Conservation (phyloP, 2,113 vertebrate species). For the Eira barbara region DNA sequence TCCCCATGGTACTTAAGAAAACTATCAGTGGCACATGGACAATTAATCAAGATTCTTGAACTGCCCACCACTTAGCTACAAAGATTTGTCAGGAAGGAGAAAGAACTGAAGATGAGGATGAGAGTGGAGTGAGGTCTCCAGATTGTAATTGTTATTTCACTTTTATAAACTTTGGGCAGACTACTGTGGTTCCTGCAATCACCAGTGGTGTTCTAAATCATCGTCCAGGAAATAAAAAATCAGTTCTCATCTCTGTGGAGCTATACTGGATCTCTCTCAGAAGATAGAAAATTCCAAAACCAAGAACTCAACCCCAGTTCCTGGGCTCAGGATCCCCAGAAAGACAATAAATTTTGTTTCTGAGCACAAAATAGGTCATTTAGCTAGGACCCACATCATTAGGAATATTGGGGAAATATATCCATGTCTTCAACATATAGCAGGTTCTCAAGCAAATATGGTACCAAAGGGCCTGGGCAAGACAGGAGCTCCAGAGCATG, state of each 20-base stretch:
- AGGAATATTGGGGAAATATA: neutral
- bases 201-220: neutral
- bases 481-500: neutral
- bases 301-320: neutral
- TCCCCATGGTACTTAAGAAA: neutral
- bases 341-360: neutral
- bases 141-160: neutral
- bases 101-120: neutral
- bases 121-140: neutral
- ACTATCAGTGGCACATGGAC: neutral
- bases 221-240: neutral
- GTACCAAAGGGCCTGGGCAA: neutral
- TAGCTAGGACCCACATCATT: neutral
- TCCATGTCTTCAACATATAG: neutral
- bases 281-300: neutral
- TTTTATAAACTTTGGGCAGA: neutral
- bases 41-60: neutral
- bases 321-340: neutral
- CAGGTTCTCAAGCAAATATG: neutral
- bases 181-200: neutral
- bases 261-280: neutral
- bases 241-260: neutral
- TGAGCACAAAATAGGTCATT: neutral
- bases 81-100: neutral
- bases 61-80: neutral